phyloP scores from a whole-genome alignment of 53 echinoderm and acorn worm genomes.

The Holothuria leucospilota region DNA sequence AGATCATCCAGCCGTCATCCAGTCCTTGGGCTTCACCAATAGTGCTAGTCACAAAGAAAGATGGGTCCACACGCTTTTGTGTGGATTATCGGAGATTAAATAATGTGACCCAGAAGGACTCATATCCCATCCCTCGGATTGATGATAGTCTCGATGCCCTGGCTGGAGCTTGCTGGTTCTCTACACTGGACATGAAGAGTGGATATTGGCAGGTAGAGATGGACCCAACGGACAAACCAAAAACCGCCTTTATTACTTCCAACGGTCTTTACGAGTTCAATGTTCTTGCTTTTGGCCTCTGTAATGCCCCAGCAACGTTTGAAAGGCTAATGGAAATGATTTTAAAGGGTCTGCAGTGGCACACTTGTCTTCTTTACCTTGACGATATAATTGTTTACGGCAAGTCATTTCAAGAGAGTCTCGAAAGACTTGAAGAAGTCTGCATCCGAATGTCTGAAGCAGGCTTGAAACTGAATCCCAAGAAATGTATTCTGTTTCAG shows the following conservation, averaged over 20 bases:
- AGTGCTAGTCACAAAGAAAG: constrained; percentile 46
- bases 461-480: too few relatives aligned
- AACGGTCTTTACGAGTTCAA: too few relatives aligned
- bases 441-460: too few relatives aligned
- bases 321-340: constrained; percentile 65
- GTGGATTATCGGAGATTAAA: constrained; percentile 28
- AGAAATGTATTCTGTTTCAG: too few relatives aligned
- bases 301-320: too few relatives aligned
- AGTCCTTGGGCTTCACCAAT: constrained; percentile 44
- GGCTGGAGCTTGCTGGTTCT: constrained; percentile 22
- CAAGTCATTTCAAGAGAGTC: constrained; percentile 18
- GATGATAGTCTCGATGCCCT: too few relatives aligned
- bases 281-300: too few relatives aligned
- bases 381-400: constrained; percentile 61
- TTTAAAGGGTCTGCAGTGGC: neutral
- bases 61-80: constrained; percentile 21
- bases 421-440: constrained; percentile 48
- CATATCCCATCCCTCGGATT: constrained; percentile 50
- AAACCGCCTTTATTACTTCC: too few relatives aligned
- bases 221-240: constrained; percentile 42
- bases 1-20: constrained; percentile 31
- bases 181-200: constrained; percentile 35
- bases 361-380: constrained; percentile 59
- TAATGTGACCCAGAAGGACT: constrained; percentile 34
- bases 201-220: too few relatives aligned